Base-by-base conservation (phyloP, 2,888 invertebrate genomes). In the Lasius platythorax region DNA sequence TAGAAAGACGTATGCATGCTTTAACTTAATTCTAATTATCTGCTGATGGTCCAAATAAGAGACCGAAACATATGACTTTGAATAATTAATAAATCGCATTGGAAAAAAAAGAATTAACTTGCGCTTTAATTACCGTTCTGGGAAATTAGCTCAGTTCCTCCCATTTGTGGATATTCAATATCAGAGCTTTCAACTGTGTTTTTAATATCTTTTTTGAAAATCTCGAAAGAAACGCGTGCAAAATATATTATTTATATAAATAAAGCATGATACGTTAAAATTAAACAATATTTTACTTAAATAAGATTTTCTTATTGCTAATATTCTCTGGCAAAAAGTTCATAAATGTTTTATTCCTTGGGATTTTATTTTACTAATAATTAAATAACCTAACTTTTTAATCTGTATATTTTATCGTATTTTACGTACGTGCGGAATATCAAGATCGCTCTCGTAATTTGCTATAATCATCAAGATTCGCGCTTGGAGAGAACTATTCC, bases 391-490 rank as follows among this genome's bases (percentile, higher is more conserved):
- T 28, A 66, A 66, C 18, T 40, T 76, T 37, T 28, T 75, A 15
- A 43, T 63, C n/a, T 23, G 15, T 18, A n/a, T 5, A 18, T 46
- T 15, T 18, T 46, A 15, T n/a, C 12, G 4, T 40, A 61, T 8
- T 61, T 30, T 30, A 30, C 18, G 12, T 40, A 43, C 40, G n/a
- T 4, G 43, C 30, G 30, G 61, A 43, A 53, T 76, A 9, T 46
- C 56, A 28, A 67, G 56, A 15, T 58, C 23, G 33, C 30, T 70
- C 33, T 61, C 61, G 58, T 70, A 79, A 79, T 79, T 70, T 70
- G 70, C 58, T 61, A 4, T 18, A 70, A 79, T 70, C 78, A 68
- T 68, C 53, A 43, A 70, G 46, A 43, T 33, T 79, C 56, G n/a
- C 67, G 56, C 40, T 43, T 37, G 33, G 46, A 79, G 46, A 70